A percentile compares a stretch with the other conserved stretches of the same genome.
These are phyloP conservation scores for Anabas testudineus DNA, from an alignment of 2,797 vertebrate species.

Conservation along the genomic window DNA sequence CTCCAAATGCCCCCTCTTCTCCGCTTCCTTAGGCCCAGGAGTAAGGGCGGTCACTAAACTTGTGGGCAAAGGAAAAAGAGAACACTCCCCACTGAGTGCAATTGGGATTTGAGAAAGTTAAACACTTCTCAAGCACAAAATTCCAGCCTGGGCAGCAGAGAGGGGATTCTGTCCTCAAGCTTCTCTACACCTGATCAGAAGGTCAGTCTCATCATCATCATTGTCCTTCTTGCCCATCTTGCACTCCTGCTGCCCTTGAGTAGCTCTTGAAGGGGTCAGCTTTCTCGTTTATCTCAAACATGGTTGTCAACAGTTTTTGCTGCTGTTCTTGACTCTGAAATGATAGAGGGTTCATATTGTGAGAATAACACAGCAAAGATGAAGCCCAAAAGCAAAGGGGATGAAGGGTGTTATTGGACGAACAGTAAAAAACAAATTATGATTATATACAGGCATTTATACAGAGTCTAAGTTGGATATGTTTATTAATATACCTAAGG, in stretches of 20 bases:
- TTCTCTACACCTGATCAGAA: constrained; percentile 79
- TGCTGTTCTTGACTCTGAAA: constrained; percentile 73
- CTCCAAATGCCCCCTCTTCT: constrained; percentile 32
- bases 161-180: constrained; percentile 83
- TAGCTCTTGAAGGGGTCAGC: constrained; percentile 71
- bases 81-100: constrained; percentile 84
- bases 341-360: constrained; percentile 56
- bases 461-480: too few relatives aligned
- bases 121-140: constrained; percentile 87
- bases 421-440: background rate
- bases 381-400: constrained; percentile 49
- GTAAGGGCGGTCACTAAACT: constrained; percentile 77
- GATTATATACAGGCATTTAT: too few relatives aligned
- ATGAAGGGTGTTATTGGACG: constrained; percentile 45
- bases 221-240: constrained; percentile 65
- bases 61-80: constrained; percentile 69
- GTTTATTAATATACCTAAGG: too few relatives aligned
- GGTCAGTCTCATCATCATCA: constrained; percentile 77
- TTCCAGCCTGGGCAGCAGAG: constrained; percentile 87
- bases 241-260: constrained; percentile 66
- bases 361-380: constrained; percentile 53
- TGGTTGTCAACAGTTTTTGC: constrained; percentile 82
- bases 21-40: constrained; percentile 58
- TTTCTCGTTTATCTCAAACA: constrained; percentile 80
- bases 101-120: constrained; percentile 87